A percentile compares a stretch with the other conserved stretches of the same genome.
phyloP scores from a whole-genome alignment of 1,140 invertebrate genomes.

The Gryon sp. region DNA sequence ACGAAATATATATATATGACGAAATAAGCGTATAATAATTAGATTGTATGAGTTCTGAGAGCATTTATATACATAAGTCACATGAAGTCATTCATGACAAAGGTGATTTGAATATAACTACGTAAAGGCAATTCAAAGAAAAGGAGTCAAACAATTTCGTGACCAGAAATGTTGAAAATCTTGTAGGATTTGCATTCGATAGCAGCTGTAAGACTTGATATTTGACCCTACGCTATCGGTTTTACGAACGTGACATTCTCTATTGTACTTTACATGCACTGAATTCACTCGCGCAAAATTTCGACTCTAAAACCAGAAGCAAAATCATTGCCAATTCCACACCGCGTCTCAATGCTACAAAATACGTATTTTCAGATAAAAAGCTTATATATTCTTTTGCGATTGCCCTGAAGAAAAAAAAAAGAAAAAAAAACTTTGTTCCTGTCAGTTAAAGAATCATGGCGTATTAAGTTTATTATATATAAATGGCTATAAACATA shows the following conservation, averaged over 20 bases:
- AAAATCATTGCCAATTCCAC: conserved; percentile 62
- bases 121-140: conserved; percentile 62
- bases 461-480: too few relatives aligned
- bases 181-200: conserved; percentile 64
- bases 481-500: too few relatives aligned
- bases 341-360: conserved; percentile 54
- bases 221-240: conserved; percentile 64
- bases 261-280: conserved; percentile 63
- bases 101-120: conserved; percentile 54
- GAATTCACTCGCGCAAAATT: conserved; percentile 64
- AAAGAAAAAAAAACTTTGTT: too few relatives aligned
- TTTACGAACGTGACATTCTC: conserved; percentile 65
- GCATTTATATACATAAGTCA: conserved; percentile 26
- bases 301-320: conserved; percentile 59
- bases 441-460: too few relatives aligned
- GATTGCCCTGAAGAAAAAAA: too few relatives aligned
- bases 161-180: conserved; percentile 65
- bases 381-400: too few relatives aligned
- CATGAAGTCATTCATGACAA: conserved; percentile 49
- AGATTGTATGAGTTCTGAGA: too few relatives aligned
- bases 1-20: too few relatives aligned
- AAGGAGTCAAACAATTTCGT: conserved; percentile 66
- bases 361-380: conserved; percentile 53
- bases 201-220: conserved; percentile 64
- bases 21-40: too few relatives aligned